Conservation (phyloP, 2,888 invertebrate genomes). For the Tridacna crocea region DNA sequence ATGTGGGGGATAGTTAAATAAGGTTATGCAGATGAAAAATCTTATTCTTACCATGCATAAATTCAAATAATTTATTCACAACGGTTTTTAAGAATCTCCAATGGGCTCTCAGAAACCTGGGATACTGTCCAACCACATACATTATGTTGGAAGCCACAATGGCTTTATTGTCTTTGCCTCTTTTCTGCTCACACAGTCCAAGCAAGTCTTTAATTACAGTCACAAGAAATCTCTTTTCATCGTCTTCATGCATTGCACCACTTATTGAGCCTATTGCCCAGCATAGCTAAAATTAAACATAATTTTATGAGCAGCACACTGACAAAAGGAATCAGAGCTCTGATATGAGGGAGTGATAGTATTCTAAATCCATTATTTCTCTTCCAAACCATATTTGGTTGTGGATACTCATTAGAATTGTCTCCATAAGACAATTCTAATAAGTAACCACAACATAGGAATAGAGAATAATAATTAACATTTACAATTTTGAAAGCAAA, state of each 20-base stretch:
- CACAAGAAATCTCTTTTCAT: conserved; percentile 99
- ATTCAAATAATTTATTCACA: conserved; percentile 99
- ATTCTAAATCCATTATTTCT: too few relatives aligned
- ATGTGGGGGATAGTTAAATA: too few relatives aligned
- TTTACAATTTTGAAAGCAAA: too few relatives aligned
- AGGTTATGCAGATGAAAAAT: too few relatives aligned
- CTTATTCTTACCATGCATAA: conserved; percentile 92
- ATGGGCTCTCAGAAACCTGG: conserved; percentile 98
- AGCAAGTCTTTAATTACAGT: conserved; percentile 97
- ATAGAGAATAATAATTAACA: too few relatives aligned
- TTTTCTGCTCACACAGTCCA: conserved; percentile 97
- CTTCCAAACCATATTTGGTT: too few relatives aligned
- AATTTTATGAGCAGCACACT: too few relatives aligned
- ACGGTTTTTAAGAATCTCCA: conserved; percentile 99
- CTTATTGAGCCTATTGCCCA: conserved; percentile 99
- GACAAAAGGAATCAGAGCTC: too few relatives aligned
- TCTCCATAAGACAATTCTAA: too few relatives aligned
- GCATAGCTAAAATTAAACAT: conserved; percentile 88
- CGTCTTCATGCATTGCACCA: conserved; percentile 99
- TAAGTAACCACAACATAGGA: too few relatives aligned
- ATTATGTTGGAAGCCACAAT: conserved; percentile 99
- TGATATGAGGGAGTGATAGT: too few relatives aligned
- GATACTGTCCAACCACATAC: conserved; percentile 99
- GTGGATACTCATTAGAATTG: too few relatives aligned
- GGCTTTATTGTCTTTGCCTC: conserved; percentile 99